These are phyloP conservation scores for Conger conger DNA, from an alignment of 2,113 vertebrate genomes.

Conservation along the genomic window DNA sequence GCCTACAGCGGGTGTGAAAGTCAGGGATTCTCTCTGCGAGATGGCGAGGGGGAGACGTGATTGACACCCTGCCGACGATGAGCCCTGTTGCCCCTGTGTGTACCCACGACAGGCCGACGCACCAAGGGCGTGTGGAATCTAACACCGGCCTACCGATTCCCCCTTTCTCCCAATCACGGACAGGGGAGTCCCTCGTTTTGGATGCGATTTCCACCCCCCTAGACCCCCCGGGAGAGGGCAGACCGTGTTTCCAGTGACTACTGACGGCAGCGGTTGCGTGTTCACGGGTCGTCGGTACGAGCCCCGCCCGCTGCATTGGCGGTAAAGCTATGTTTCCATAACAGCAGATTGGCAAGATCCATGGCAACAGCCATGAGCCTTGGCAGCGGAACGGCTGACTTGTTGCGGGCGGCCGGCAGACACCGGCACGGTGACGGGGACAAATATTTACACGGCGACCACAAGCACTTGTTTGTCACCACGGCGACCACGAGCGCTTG, in stretches of 20 bases:
- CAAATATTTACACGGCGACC: background rate
- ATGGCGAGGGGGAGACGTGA: background rate
- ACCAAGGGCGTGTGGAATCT: background rate
- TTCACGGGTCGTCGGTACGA: background rate
- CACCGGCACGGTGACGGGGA: background rate
- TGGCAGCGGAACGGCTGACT: no score
- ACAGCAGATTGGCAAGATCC: background rate
- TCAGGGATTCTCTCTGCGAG: background rate
- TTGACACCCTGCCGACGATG: constrained; percentile 3
- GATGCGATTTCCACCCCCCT: no score
- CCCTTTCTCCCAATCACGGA: background rate
- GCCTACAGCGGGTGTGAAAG: background rate
- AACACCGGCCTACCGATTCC: background rate
- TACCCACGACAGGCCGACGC: background rate
- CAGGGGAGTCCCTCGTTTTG: background rate
- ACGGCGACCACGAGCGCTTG: background rate
- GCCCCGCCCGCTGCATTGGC: background rate
- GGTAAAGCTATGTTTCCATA: background rate
- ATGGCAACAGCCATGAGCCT: no score
- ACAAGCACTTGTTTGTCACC: no score
- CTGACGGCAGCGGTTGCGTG: no score
- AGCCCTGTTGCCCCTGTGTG: background rate
- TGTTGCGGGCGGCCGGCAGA: background rate
- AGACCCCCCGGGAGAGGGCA: no score
- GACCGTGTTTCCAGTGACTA: background rate